Percentiles rank a stretch among this genome's conserved stretches.
Conservation (phyloP, 2,888 invertebrate genomes). For the Calameuta idolon region DNA sequence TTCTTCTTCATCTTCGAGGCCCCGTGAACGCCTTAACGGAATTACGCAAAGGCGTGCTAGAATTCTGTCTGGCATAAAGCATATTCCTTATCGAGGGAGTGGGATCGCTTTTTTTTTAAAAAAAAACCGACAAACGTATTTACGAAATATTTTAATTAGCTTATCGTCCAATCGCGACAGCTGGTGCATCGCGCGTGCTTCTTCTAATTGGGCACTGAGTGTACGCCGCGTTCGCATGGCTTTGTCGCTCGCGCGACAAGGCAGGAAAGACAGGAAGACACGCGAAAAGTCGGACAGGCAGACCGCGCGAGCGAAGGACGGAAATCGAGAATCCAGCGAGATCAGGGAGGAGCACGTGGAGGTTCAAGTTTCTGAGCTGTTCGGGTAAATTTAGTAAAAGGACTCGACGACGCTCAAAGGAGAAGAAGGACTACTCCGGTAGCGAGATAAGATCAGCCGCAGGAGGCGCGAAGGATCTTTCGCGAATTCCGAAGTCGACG, state of each 20-base stretch:
- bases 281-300: not conserved
- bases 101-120: slow-evolving; percentile 52
- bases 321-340: not conserved
- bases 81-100: slow-evolving; percentile 5
- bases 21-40: not conserved
- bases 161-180: slow-evolving; percentile 65
- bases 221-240: not conserved
- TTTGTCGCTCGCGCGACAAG: not conserved
- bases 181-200: slow-evolving; percentile 60
- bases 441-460: slow-evolving; percentile 2
- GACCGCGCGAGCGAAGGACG: not conserved
- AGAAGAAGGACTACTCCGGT: not conserved
- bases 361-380: not conserved
- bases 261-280: not conserved
- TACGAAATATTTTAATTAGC: slow-evolving; percentile 66
- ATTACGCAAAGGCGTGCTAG: not conserved
- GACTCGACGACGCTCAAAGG: not conserved
- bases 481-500: slow-evolving; percentile 21
- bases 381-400: not conserved
- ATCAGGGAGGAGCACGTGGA: no score
- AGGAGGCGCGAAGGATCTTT: slow-evolving; percentile 10
- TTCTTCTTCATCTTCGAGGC: no score
- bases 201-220: slow-evolving; percentile 55
- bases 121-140: slow-evolving; percentile 33
- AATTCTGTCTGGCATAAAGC: not conserved